Evolutionary conservation across 2,113 vertebrate genomes (phyloP).

Genomic region (Piaya cayana): DNA sequence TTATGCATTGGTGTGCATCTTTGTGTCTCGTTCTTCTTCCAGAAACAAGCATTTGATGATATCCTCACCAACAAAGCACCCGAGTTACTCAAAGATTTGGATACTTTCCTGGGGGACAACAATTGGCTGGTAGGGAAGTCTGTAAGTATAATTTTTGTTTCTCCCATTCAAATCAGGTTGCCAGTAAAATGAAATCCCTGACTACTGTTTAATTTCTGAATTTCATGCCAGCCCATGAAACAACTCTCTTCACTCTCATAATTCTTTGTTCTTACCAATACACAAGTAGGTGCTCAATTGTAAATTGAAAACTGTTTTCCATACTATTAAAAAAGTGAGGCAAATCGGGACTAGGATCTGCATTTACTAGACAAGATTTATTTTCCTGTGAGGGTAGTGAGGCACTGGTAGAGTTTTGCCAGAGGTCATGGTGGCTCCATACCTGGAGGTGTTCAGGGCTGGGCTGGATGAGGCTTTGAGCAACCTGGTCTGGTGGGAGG

Average conservation of each 20-base stretch:
- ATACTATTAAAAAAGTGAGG: neutral
- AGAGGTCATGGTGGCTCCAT: too few relatives aligned
- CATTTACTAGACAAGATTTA: neutral
- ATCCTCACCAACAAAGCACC: constrained; percentile 71
- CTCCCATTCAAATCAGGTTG: neutral
- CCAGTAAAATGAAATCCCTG: neutral
- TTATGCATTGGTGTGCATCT: neutral
- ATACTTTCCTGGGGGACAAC: constrained; percentile 71
- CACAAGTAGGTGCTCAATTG: neutral
- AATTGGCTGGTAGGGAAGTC: constrained; percentile 78
- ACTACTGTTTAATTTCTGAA: neutral
- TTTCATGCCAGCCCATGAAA: neutral
- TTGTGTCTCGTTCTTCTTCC: neutral
- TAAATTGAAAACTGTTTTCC: neutral
- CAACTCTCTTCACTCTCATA: neutral
- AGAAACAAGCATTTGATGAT: constrained; percentile 72
- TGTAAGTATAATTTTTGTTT: constrained; percentile 71
- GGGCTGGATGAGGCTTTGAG: too few relatives aligned
- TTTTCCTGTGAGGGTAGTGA: too few relatives aligned
- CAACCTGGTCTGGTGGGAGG: too few relatives aligned
- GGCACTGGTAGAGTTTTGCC: too few relatives aligned
- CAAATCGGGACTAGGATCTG: neutral
- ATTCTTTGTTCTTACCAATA: neutral
- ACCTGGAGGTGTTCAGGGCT: too few relatives aligned
- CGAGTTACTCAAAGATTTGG: constrained; percentile 65